Evolutionary conservation across 2,113 vertebrate genomes (phyloP), one percentile per base, ranked within the genome.

Genomic region (Meles meles): DNA sequence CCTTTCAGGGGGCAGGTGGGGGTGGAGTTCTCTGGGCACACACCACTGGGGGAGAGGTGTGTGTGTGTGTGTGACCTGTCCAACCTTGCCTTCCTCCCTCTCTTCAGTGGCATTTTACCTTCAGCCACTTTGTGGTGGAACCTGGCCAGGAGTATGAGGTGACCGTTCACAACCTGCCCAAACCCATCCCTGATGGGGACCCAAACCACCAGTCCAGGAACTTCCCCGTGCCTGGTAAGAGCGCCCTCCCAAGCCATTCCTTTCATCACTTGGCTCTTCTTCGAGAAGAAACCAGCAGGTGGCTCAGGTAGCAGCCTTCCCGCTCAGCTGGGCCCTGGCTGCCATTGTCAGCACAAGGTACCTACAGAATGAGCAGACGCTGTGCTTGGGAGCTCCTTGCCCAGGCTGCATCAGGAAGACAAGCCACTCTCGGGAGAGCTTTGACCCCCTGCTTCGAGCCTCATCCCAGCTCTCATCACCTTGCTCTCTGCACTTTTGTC

Each of bases 121-220:
- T 98, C 94, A 98, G 98, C 77, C 98, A 98, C 90, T 99, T 99
- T 65, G 98, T 98, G 86, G 99, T 99, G 7, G 98, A 99, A 5
- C 99, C 99, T 87, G 98, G 98, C 69, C 98, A 99, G 92, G 93
- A 93, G 12, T 99, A 99, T 42, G 98, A 98, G 55, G 98, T 99
- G 93, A 99, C 98, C 0, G 98, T 99, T 49, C 98, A 99, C 86
- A 98, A 99, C 92, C 97, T 99, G 84, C 99, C 99, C 88, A 99
- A 98, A 96, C 97, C 98, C 77, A n/a, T 92, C 0, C 87, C 98
- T 1, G 25, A 93, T 2, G 98, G 99, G 87, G 98, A 99, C 97
- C 96, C 97, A 39, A 99, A 99, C 37, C 97, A 98, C 98, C 97
- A 97, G 83, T 98, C 98, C 39, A 59, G 0, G 0, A 83, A 29